These are phyloP conservation scores for Agrochola lota DNA, from an alignment of 2,888 invertebrate genomes.

Conservation along the genomic window DNA sequence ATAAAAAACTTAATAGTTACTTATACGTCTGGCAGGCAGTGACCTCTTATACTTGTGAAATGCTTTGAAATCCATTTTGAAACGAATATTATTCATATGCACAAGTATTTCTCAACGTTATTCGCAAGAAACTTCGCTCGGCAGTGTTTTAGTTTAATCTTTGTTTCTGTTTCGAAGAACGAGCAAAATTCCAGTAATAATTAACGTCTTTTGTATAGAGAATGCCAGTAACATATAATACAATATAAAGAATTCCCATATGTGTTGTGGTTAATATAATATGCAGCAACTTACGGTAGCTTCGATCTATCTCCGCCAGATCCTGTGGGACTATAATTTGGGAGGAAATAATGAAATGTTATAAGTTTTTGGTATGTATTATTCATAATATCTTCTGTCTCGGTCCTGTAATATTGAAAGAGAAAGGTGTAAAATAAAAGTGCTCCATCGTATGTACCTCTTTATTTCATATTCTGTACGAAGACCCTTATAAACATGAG, in stretches of 20 bases:
- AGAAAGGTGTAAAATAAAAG: constrained; percentile 54
- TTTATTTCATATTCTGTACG: constrained; percentile 54
- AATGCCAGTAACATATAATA: constrained; percentile 56
- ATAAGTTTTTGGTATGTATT: constrained; percentile 76
- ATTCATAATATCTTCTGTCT: constrained; percentile 69
- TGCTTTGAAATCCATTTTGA: constrained; percentile 22
- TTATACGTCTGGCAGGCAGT: neutral
- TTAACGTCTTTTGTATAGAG: constrained; percentile 47
- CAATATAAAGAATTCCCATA: constrained; percentile 70
- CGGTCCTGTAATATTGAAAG: constrained; percentile 58
- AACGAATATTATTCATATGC: constrained; percentile 6
- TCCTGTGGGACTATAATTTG: constrained; percentile 78
- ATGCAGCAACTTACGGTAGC: constrained; percentile 76
- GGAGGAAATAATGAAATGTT: constrained; percentile 79
- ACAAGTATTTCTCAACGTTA: constrained; percentile 22
- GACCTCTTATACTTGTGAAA: constrained; percentile 20
- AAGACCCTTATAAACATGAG: constrained; percentile 54
- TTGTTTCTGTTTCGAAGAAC: constrained; percentile 24
- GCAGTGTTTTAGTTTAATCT: constrained; percentile 30
- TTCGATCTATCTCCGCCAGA: constrained; percentile 71
- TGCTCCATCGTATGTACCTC: constrained; percentile 29
- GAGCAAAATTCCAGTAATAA: constrained; percentile 38
- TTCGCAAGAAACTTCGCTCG: constrained; percentile 27
- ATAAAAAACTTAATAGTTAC: neutral
- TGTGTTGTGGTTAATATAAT: constrained; percentile 74